Base-by-base conservation (phyloP, 2,797 vertebrate species). In the Cirrhinus molitorella region DNA sequence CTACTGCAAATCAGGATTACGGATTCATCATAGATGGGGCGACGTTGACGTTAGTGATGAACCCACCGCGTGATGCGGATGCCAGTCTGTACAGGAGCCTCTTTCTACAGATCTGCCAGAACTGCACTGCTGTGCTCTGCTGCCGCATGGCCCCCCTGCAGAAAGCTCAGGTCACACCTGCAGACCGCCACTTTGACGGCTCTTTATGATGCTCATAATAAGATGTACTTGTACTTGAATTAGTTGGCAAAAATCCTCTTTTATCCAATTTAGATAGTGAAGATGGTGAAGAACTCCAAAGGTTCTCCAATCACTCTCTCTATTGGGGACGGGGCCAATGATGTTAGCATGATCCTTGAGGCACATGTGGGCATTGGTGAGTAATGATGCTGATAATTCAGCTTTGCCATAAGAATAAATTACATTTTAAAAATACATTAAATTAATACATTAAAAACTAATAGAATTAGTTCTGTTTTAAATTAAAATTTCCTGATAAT, bases 281-380 rank as follows among this genome's bases (percentile, higher is more conserved):
- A 96, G 90, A 95, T 99, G 97, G 98, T 99, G 86, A 99, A 99
- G 94, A 98, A 96, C 89, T 97, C 96, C 2, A 99, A 97, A 94
- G 97, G 98, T 67, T 95, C 89, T 53, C 98, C 98, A 0, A 99
- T 99, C 88, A 99, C 98, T 0, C 95, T 99, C 25, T 97, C 98
- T 0, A 93, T 99, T 86, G 98, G 98, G 45, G 98, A 99, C 76
- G 98, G 98, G 49, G 98, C 98, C 49, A 99, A 99, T 85, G 98
- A 99, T 88, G 98, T 99, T 88, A 99, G 98, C 85, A 99, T 99
- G 98, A 99, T 99, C 92, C 94, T 99, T 91, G 98, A 99, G 93
- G 98, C 98, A 63, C 98, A 99, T 17, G 98, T 99, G 77, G 98
- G 98, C 87, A 99, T 99, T 90, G 98, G 98, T 99, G 91, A 96